Base-by-base conservation (phyloP, 2,888 invertebrate genomes). In the Coronaproctus castanopsis region DNA sequence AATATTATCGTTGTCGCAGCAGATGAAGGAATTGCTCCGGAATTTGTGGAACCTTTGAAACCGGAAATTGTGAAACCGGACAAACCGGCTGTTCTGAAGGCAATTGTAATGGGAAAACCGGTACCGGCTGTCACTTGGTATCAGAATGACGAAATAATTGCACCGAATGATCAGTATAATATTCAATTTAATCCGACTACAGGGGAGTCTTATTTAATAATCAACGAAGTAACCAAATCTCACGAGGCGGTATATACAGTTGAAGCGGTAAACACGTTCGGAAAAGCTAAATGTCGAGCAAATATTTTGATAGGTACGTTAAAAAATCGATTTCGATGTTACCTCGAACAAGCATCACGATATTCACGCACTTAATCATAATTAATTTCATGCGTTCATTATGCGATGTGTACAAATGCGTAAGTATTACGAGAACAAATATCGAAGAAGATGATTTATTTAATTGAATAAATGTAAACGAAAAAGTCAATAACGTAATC, bases 111-210 rank as follows among this genome's bases (percentile, higher is more conserved):
- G 1, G 85, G 83, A 55, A 76, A 75, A 57, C 87, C 87, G 18
- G 76, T 76, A 24, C 87, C 87, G 3, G 75, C 77, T 63, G 77
- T 87, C 2, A 80, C 80, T 70, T 85, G 85, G 84, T 83, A 77
- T 67, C 77, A 77, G 55, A 78, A 77, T 24, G 77, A 78, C 10
- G 74, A 78, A 67, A 80, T 82, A 69, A 72, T 85, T 18, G 72
- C 76, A 63, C 77, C 81, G 3, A 36, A 36, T 14, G 75, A 76
- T 59, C 73, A 75, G 63, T 74, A 76, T 1, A 76, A 76, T 67
- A 73, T 80, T 58, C 74, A 76, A 51, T 82, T 79, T 63, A 75
- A 78, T 63, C 76, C 78, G 54, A 74, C 77, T 68, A 81, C 80
- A 3, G 83, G 83, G 19, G 72, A 77, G 63, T 78, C 81, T 5